Conservation (phyloP, 2,113 vertebrate species). For the Mola mola region DNA sequence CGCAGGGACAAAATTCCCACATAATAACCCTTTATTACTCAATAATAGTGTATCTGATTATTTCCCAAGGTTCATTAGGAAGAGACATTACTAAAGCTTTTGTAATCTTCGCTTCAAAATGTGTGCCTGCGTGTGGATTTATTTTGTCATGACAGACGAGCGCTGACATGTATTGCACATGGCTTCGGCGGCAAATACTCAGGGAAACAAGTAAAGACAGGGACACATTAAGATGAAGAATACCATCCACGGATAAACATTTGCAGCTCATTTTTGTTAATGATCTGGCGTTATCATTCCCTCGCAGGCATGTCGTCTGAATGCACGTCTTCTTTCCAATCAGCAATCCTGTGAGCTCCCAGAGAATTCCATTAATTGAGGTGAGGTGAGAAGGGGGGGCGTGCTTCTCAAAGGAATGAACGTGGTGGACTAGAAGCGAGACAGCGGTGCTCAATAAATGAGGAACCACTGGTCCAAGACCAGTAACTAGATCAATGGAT, state of each 20-base stretch:
- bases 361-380: conserved; percentile 70
- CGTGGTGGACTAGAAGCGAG: conserved; percentile 36
- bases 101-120: not conserved
- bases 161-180: not conserved
- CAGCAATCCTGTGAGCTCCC: conserved; percentile 45
- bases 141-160: not conserved
- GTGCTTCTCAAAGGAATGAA: conserved; percentile 43
- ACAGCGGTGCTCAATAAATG: conserved; percentile 44
- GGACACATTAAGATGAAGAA: conserved; percentile 60
- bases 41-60: conserved; percentile 3
- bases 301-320: conserved; percentile 61
- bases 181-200: conserved; percentile 22
- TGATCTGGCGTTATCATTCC: conserved; percentile 68
- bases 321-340: conserved; percentile 62
- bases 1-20: not conserved
- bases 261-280: conserved; percentile 61
- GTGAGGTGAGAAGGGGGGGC: conserved; percentile 46
- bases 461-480: conserved; percentile 45
- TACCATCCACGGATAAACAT: conserved; percentile 50
- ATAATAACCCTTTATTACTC: conserved; percentile 17
- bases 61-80: conserved; percentile 2
- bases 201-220: conserved; percentile 19
- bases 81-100: conserved; percentile 1
- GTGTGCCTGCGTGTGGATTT: not conserved
- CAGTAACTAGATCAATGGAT: conserved; percentile 57